Conservation (phyloP, 2,888 invertebrate species). For the Cryptophagus acutangulus region DNA sequence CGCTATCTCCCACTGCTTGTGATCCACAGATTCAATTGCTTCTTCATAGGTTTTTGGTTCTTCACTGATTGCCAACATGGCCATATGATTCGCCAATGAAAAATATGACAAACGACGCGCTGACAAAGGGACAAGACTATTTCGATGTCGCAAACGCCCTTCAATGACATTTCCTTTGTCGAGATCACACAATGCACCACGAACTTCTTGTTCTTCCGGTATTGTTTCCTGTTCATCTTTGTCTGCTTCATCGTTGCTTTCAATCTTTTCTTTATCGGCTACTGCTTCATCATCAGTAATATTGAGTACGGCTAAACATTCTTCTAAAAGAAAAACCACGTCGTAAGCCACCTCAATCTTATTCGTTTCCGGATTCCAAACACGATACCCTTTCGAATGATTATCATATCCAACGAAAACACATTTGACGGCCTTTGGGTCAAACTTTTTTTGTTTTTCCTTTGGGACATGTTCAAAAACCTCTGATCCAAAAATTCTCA, state of each 20-base stretch:
- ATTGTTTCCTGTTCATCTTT: neutral
- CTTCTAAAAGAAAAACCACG: constrained; percentile 20
- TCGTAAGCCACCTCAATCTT: constrained; percentile 27
- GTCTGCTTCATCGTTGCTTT: neutral
- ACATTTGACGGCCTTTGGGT: constrained; percentile 16
- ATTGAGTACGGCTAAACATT: neutral
- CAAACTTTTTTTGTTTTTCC: constrained; percentile 17
- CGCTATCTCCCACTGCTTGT: neutral
- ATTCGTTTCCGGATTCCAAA: constrained; percentile 22
- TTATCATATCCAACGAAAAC: constrained; percentile 21
- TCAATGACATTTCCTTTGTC: neutral
- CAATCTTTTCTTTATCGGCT: neutral
- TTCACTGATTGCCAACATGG: neutral
- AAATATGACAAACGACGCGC: too few species aligned
- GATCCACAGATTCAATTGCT: neutral
- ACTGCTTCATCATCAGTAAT: neutral
- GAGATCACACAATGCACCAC: neutral
- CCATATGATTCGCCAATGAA: neutral
- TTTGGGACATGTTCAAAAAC: too few species aligned
- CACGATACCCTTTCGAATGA: constrained; percentile 22
- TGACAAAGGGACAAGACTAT: neutral
- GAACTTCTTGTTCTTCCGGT: neutral
- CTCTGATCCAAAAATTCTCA: too few species aligned
- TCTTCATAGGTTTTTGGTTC: neutral
- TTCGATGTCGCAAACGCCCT: neutral